Evolutionary conservation across 2,888 invertebrate species (phyloP), one percentile per base, ranked within the genome.

Genomic region (Chrysolina haemoptera): DNA sequence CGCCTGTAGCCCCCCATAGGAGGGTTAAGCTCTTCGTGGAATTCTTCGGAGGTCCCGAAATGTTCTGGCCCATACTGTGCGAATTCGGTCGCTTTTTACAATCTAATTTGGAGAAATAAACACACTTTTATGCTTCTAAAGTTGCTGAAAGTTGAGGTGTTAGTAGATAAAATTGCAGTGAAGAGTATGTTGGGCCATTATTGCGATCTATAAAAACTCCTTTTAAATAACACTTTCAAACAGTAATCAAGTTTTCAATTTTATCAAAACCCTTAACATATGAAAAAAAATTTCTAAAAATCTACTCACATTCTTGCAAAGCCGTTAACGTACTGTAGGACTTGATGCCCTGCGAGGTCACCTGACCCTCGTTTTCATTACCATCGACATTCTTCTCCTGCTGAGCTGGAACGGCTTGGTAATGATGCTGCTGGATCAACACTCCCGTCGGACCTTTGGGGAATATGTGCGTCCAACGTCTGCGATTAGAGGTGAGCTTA

Each of bases 391-490:
- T 16, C n/a, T 75, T 77, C 14, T 83, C 82, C 1, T 81, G 71
- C 70, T 91, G 90, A 0, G 94, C 90, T 0, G 95, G 95, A 9
- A 95, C 90, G 1, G 95, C 96, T 88, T 96, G 96, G 86, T 96
- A 96, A 86, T 97, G 97, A 89, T 97, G 97, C 85, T 97, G 97
- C 84, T 97, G 97, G 82, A 97, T 97, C 62, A 97, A 88, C 18
- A 96, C 95, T 6, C 97, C 97, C 0, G 95, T 95, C 8, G 96
- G 96, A 63, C 94, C 94, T 90, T 96, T 96, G 1, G 99, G 99
- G 88, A 99, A 99, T 83, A 98, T 98, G 87, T 99, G 99, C 0
- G 98, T 98, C 99, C 99, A 99, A 71, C 99, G 91, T 43, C 98
- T 90, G 64, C 98, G 90, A 87, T 98, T 98, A 68, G 98, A 98